A percentile compares a stretch with the other conserved stretches of the same genome.
phyloP scores from a whole-genome alignment of 2,888 invertebrate species.

The Drosophila atripex region DNA sequence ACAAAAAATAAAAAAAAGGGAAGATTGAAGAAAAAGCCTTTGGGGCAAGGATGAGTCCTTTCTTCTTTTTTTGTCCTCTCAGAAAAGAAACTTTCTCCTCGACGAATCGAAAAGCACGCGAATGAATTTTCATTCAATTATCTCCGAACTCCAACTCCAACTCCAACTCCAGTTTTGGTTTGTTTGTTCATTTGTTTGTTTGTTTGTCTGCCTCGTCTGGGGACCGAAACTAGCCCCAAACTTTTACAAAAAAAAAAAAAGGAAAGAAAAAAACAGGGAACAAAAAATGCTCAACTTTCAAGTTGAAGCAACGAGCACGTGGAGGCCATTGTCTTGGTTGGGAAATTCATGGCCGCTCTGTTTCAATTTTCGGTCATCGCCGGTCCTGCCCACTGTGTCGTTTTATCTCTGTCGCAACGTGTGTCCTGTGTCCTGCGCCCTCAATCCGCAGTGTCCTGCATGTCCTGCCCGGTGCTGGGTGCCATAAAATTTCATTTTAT shows the following conservation, averaged over 20 bases:
- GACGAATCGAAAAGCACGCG: constrained; percentile 75
- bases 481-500: constrained; percentile 79
- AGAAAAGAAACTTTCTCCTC: constrained; percentile 35
- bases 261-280: not conserved
- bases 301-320: constrained; percentile 42
- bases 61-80: not conserved
- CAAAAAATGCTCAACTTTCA: not conserved
- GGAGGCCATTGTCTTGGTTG: constrained; percentile 71
- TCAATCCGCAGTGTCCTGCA: constrained; percentile 13
- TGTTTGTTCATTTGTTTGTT: constrained; percentile 54
- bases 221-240: constrained; percentile 74
- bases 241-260: constrained; percentile 26
- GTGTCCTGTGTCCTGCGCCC: constrained; percentile 10
- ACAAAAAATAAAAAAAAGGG: not conserved
- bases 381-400: constrained; percentile 13
- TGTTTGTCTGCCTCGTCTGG: constrained; percentile 62
- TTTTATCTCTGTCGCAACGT: constrained; percentile 5
- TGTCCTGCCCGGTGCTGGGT: constrained; percentile 31
- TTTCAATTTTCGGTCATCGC: constrained; percentile 70
- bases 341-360: constrained; percentile 77
- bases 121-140: constrained; percentile 79
- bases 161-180: constrained; percentile 20
- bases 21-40: constrained; percentile 30
- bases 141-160: constrained; percentile 42
- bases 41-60: not conserved